Evolutionary conservation across 2,888 invertebrate species (phyloP).

Genomic region (Synanthedon vespiformis): DNA sequence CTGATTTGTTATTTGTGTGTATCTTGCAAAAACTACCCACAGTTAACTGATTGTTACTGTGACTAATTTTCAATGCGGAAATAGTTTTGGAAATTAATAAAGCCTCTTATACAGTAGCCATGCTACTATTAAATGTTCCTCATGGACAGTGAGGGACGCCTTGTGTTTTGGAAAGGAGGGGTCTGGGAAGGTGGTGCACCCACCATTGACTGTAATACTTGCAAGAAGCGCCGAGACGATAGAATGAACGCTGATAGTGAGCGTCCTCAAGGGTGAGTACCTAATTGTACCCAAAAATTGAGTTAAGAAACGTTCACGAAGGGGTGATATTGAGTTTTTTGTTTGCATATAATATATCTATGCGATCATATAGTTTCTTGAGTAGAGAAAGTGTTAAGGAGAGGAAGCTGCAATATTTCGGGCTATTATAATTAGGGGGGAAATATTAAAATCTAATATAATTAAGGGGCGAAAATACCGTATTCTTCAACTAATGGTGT

Average conservation of each 20-base stretch:
- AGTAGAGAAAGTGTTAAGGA: too few relatives aligned
- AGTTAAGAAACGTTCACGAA: not conserved
- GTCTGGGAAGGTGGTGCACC: slow-evolving; percentile 59
- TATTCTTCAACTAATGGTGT: too few relatives aligned
- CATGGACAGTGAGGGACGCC: slow-evolving; percentile 60
- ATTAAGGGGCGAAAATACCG: too few relatives aligned
- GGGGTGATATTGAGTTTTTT: too few relatives aligned
- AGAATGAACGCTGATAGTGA: slow-evolving; percentile 49
- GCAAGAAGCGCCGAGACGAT: slow-evolving; percentile 57
- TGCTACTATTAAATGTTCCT: slow-evolving; percentile 8
- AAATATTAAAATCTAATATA: too few relatives aligned
- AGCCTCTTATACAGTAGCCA: not conserved
- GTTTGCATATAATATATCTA: too few relatives aligned
- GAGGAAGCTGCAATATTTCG: not conserved
- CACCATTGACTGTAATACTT: slow-evolving; percentile 54
- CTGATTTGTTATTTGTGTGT: slow-evolving; percentile 1
- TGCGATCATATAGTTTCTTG: too few relatives aligned
- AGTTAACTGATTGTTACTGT: too few relatives aligned
- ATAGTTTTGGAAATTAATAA: not conserved
- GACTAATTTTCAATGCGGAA: too few relatives aligned
- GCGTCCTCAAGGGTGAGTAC: slow-evolving; percentile 49
- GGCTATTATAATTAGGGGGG: not conserved
- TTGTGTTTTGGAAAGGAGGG: slow-evolving; percentile 61
- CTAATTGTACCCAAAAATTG: slow-evolving; percentile 3
- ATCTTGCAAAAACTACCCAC: slow-evolving; percentile 1